phyloP scores from a whole-genome alignment of 2,797 vertebrate genomes.

The Odontamblyopus lacepedii region DNA sequence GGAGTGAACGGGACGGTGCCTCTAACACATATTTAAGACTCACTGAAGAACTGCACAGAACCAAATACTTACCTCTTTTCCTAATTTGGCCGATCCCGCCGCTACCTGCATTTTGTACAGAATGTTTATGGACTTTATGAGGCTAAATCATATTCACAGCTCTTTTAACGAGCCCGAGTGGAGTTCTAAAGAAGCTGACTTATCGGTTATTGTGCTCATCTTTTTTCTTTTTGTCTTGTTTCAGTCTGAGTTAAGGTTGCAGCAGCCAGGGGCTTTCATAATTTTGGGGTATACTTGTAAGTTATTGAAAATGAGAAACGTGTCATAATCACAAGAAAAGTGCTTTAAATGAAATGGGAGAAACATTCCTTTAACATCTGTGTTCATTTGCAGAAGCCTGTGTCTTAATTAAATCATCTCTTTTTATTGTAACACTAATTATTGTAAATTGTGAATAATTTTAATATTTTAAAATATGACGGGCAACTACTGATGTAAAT shows the following conservation, averaged over 20 bases:
- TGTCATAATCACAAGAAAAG: constrained; percentile 75
- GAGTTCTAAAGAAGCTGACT: constrained; percentile 77
- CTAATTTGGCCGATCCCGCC: constrained; percentile 74
- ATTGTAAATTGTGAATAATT: constrained; percentile 96
- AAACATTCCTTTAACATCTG: constrained; percentile 79
- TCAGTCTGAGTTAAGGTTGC: constrained; percentile 71
- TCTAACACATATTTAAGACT: constrained; percentile 85
- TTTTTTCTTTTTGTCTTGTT: constrained; percentile 69
- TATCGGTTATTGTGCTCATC: constrained; percentile 82
- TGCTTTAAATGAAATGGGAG: constrained; percentile 76
- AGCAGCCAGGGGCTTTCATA: constrained; percentile 68
- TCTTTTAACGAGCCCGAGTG: constrained; percentile 66
- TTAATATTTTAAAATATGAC: constrained; percentile 86
- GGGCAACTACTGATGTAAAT: constrained; percentile 86
- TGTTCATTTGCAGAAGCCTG: constrained; percentile 85
- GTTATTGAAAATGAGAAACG: constrained; percentile 74
- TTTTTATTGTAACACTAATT: constrained; percentile 87
- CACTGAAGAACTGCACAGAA: constrained; percentile 77
- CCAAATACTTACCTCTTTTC: constrained; percentile 87
- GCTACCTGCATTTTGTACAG: constrained; percentile 89
- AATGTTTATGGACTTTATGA: constrained; percentile 88
- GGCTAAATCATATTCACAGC: constrained; percentile 79
- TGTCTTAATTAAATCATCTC: constrained; percentile 75
- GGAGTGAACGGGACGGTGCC: constrained; percentile 96
- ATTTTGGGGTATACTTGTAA: constrained; percentile 66